Evolutionary conservation across 1,140 invertebrate genomes (phyloP).

Genomic region (Drosophila tsacasi): DNA sequence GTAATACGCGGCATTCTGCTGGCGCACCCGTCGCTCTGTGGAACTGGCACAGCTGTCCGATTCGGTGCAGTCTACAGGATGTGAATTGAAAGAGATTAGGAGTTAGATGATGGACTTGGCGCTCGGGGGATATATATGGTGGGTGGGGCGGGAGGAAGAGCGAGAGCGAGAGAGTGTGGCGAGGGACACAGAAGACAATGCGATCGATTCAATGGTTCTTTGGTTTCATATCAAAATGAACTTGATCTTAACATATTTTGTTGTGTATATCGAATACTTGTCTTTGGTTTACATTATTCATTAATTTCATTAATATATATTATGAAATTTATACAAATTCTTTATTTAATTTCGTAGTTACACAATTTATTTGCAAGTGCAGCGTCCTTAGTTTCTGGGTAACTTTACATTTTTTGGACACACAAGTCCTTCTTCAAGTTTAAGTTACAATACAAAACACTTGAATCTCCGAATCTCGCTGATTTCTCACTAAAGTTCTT

Average conservation of each 20-base stretch:
- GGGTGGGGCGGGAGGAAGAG: not conserved
- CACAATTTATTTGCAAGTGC: not conserved
- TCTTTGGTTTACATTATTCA: not conserved
- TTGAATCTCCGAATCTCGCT: not conserved
- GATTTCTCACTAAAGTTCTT: not conserved
- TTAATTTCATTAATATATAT: no score
- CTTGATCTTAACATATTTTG: slow-evolving; percentile 15
- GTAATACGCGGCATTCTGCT: slow-evolving; percentile 87
- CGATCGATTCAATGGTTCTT: slow-evolving; percentile 3
- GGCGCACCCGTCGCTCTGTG: slow-evolving; percentile 88
- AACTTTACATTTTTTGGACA: not conserved
- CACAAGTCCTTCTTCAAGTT: not conserved
- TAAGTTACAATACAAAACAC: not conserved
- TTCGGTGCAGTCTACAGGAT: slow-evolving; percentile 90
- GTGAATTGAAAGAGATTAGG: slow-evolving; percentile 55
- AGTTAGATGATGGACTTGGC: not conserved
- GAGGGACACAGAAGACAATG: slow-evolving; percentile 29
- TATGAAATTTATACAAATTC: not conserved
- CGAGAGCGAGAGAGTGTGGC: not conserved
- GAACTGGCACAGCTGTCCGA: slow-evolving; percentile 92
- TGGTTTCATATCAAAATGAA: slow-evolving; percentile 16
- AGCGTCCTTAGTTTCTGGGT: not conserved
- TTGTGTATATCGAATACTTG: not conserved
- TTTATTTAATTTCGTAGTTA: not conserved
- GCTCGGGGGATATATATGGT: not conserved